Conservation (phyloP, 2,888 invertebrate genomes). For the Drosophila algonquin region DNA sequence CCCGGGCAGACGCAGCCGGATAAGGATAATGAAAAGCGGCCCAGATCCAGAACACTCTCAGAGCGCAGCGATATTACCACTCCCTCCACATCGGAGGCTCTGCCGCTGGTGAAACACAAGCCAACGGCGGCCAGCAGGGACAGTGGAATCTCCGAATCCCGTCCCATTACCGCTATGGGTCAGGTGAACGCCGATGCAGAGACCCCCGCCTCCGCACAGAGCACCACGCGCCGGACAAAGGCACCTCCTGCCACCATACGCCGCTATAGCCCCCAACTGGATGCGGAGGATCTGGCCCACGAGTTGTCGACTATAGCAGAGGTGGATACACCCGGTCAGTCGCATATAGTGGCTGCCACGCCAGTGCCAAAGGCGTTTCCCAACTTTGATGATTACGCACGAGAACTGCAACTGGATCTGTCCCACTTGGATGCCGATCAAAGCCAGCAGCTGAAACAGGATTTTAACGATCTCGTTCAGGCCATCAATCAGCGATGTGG, state of each 20-base stretch:
- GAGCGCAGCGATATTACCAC: slow-evolving; percentile 57
- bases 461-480: slow-evolving; percentile 70
- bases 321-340: slow-evolving; percentile 88
- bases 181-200: slow-evolving; percentile 60
- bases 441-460: slow-evolving; percentile 83
- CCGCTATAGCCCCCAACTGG: slow-evolving; percentile 82
- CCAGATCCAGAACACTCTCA: slow-evolving; percentile 48
- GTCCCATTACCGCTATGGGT: slow-evolving; percentile 81
- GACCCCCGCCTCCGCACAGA: slow-evolving; percentile 57
- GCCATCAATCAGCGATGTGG: slow-evolving; percentile 49
- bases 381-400: slow-evolving; percentile 84
- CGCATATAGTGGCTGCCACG: slow-evolving; percentile 65
- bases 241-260: slow-evolving; percentile 80
- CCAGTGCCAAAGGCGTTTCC: slow-evolving; percentile 67
- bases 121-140: slow-evolving; percentile 81
- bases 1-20: slow-evolving; percentile 34
- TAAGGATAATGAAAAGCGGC: neutral
- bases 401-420: slow-evolving; percentile 83
- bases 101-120: slow-evolving; percentile 78
- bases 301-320: slow-evolving; percentile 89
- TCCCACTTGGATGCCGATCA: slow-evolving; percentile 82
- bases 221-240: slow-evolving; percentile 39
- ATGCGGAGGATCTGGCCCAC: slow-evolving; percentile 83
- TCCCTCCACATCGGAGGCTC: slow-evolving; percentile 51
- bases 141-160: slow-evolving; percentile 83